Conservation (phyloP, 2,113 vertebrate genomes). For the Protobothrops mucrosquamatus region DNA sequence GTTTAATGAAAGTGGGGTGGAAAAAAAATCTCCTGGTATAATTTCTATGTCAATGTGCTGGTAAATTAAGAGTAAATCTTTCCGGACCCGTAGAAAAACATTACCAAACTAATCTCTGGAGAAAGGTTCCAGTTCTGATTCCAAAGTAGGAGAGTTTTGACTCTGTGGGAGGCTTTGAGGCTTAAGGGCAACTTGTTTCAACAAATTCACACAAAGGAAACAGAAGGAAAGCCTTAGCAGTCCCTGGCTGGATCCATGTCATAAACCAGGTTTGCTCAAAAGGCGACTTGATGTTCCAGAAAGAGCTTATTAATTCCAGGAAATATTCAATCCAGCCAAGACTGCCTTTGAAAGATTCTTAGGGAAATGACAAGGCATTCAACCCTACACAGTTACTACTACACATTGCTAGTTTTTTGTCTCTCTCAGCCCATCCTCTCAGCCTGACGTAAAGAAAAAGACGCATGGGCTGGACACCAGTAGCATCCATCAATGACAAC, state of each 20-base stretch:
- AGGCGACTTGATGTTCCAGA: slow-evolving; percentile 59
- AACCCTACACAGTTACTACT: slow-evolving; percentile 36
- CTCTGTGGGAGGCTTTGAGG: slow-evolving; percentile 56
- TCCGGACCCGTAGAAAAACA: slow-evolving; percentile 41
- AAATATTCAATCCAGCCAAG: slow-evolving; percentile 57
- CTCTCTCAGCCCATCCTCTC: background rate
- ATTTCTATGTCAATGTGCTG: background rate
- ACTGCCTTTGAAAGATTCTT: slow-evolving; percentile 37
- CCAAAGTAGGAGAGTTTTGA: slow-evolving; percentile 43
- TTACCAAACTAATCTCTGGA: slow-evolving; percentile 36
- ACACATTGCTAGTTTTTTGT: slow-evolving; percentile 13
- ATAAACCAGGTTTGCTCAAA: slow-evolving; percentile 46
- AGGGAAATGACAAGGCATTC: slow-evolving; percentile 42
- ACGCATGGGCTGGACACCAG: background rate
- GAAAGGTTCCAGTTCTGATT: slow-evolving; percentile 40
- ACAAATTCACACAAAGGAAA: slow-evolving; percentile 55
- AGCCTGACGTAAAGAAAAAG: background rate
- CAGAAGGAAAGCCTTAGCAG: slow-evolving; percentile 40
- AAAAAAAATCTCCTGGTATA: background rate
- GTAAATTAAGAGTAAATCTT: background rate
- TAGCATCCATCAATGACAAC: slow-evolving; percentile 2
- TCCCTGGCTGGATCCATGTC: slow-evolving; percentile 52
- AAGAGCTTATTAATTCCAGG: slow-evolving; percentile 57
- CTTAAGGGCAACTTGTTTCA: slow-evolving; percentile 52
- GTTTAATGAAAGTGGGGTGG: background rate